Evolutionary conservation across 2,888 invertebrate genomes (phyloP).

Genomic region (Apamea monoglypha): DNA sequence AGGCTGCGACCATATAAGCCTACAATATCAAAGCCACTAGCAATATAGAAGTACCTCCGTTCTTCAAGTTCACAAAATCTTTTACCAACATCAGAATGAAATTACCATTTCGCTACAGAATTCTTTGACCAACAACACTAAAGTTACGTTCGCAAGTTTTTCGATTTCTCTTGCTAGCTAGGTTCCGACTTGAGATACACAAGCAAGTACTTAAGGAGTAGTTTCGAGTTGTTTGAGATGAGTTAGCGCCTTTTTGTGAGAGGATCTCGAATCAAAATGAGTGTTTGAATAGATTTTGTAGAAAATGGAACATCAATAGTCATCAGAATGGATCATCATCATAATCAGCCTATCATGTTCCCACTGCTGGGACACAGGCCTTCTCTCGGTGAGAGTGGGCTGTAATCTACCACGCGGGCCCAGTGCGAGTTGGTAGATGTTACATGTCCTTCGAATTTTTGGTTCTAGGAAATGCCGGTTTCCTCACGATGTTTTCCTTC

Average conservation of each 20-base stretch:
- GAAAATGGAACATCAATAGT: neutral
- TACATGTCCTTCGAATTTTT: no score
- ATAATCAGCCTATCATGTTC: no score
- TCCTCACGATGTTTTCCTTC: no score
- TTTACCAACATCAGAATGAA: neutral
- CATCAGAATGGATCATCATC: no score
- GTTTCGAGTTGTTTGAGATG: conserved; percentile 32
- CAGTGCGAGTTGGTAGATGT: no score
- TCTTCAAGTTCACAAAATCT: conserved; percentile 6
- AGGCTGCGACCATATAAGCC: neutral
- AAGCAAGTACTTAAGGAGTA: conserved; percentile 25
- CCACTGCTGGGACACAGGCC: no score
- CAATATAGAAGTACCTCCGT: neutral
- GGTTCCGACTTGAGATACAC: conserved; percentile 2
- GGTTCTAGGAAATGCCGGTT: no score
- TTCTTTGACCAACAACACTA: neutral
- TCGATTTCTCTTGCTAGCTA: neutral
- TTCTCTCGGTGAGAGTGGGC: no score
- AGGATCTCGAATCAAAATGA: conserved; percentile 8
- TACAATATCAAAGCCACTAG: neutral
- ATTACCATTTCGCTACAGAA: neutral
- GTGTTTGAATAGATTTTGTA: conserved; percentile 2
- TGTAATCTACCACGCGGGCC: no score
- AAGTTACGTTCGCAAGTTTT: conserved; percentile 9
- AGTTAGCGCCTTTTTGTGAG: conserved; percentile 29